These are phyloP conservation scores for Vandiemenella viatica DNA, from an alignment of 2,888 invertebrate species.

Conservation along the genomic window DNA sequence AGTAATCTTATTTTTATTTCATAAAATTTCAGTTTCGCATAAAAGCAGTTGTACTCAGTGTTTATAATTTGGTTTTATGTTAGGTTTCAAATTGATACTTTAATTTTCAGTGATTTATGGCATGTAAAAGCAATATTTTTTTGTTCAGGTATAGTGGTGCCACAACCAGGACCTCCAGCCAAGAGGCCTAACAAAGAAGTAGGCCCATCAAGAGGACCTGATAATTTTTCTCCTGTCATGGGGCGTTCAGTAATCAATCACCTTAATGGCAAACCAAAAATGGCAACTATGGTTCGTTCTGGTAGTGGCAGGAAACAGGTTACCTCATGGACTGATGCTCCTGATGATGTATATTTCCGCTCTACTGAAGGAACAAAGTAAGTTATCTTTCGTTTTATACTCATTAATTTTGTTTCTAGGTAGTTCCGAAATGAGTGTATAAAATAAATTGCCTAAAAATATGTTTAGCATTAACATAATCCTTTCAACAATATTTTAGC, in stretches of 20 bases:
- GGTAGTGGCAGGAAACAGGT: conserved; percentile 72
- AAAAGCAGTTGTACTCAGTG: no score
- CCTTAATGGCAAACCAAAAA: conserved; percentile 72
- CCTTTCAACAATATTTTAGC: no score
- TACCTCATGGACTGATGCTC: conserved; percentile 96
- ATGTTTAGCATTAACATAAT: no score
- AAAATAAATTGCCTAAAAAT: no score
- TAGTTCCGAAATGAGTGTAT: not conserved
- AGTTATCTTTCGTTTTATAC: conserved; percentile 24
- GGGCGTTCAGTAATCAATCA: conserved; percentile 29
- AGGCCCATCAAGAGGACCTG: conserved; percentile 19
- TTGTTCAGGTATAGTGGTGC: conserved; percentile 26
- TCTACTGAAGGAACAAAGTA: conserved; percentile 84
- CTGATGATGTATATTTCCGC: conserved; percentile 91
- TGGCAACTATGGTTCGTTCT: conserved; percentile 61
- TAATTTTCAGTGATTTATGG: no score
- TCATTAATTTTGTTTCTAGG: not conserved
- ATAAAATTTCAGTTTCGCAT: no score
- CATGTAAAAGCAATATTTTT: no score
- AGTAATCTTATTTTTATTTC: no score
- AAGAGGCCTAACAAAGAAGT: conserved; percentile 66
- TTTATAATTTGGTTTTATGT: no score
- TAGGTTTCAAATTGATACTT: no score
- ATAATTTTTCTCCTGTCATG: conserved; percentile 33
- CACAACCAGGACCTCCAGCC: conserved; percentile 41